phyloP scores from a whole-genome alignment of 2,113 vertebrate genomes.

The Dendrocopos noguchii region DNA sequence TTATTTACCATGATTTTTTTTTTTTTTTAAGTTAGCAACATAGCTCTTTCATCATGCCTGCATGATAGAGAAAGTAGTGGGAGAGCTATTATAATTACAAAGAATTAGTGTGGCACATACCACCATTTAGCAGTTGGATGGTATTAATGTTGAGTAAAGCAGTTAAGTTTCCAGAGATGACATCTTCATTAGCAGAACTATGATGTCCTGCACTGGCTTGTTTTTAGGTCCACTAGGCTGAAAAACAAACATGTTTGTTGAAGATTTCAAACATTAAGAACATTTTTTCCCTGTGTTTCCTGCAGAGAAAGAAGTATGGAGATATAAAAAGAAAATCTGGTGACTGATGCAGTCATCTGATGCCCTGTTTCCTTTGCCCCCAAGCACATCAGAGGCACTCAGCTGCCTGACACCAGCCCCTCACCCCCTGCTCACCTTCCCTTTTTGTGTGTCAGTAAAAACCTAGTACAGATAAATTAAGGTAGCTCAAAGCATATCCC shows the following conservation, averaged over 20 bases:
- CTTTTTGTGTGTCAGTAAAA: conserved; percentile 17
- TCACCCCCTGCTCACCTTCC: neutral
- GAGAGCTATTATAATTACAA: conserved; percentile 69
- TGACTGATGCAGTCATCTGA: neutral
- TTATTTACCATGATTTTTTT: conserved; percentile 38
- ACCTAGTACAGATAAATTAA: conserved; percentile 46
- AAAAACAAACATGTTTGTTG: neutral
- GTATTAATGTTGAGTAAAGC: conserved; percentile 5
- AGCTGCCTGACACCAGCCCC: neutral
- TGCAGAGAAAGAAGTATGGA: neutral
- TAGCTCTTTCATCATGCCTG: neutral
- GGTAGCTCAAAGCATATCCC: conserved; percentile 13
- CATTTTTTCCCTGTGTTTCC: neutral
- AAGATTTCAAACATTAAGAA: neutral
- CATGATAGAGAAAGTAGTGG: conserved; percentile 39
- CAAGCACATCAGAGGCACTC: neutral
- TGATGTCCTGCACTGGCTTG: neutral
- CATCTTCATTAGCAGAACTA: neutral
- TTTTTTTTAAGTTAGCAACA: conserved; percentile 30
- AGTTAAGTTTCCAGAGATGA: conserved; percentile 20
- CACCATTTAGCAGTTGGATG: neutral
- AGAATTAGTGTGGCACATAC: conserved; percentile 36
- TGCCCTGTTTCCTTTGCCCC: neutral
- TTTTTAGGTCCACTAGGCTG: neutral
- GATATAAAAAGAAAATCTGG: neutral